Evolutionary conservation across 1,140 invertebrate genomes (phyloP).

Genomic region (Drosophila navojoa): DNA sequence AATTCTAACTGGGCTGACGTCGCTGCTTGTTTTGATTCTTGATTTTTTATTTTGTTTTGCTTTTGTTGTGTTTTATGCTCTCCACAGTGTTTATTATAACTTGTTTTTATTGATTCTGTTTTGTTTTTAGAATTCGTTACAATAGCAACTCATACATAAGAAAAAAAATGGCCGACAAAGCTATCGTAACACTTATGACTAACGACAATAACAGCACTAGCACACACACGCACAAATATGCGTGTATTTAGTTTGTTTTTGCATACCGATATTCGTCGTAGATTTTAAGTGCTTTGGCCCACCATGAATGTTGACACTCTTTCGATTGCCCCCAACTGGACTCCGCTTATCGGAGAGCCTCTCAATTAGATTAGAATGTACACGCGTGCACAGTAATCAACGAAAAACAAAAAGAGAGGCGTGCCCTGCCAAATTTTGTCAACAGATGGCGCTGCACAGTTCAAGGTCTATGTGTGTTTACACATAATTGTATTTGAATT

Average conservation of each 20-base stretch:
- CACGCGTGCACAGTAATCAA: constrained; percentile 22
- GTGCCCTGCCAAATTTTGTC: constrained; percentile 19
- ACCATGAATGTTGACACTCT: constrained; percentile 27
- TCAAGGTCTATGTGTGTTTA: constrained; percentile 13
- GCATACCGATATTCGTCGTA: constrained; percentile 41
- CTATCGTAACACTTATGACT: constrained; percentile 31
- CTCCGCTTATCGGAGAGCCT: constrained; percentile 5
- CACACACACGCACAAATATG: constrained; percentile 8
- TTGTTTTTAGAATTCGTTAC: constrained; percentile 72
- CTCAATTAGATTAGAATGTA: constrained; percentile 21
- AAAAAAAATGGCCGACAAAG: constrained; percentile 44
- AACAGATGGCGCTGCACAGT: constrained; percentile 20
- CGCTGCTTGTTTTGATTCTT: constrained; percentile 27
- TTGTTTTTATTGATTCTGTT: constrained; percentile 71
- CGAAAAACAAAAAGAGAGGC: constrained; percentile 26
- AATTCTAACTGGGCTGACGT: constrained; percentile 25
- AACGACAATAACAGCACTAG: neutral
- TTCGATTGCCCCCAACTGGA: neutral
- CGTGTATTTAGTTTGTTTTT: constrained; percentile 40
- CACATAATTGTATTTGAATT: constrained; percentile 12
- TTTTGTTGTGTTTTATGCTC: constrained; percentile 29
- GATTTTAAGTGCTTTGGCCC: constrained; percentile 24
- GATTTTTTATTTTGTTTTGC: constrained; percentile 18
- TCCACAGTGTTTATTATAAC: constrained; percentile 44
- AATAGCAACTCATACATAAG: constrained; percentile 57